Evolutionary conservation across 2,888 invertebrate genomes (phyloP).

Genomic region (Megalurothrips usitatus): DNA sequence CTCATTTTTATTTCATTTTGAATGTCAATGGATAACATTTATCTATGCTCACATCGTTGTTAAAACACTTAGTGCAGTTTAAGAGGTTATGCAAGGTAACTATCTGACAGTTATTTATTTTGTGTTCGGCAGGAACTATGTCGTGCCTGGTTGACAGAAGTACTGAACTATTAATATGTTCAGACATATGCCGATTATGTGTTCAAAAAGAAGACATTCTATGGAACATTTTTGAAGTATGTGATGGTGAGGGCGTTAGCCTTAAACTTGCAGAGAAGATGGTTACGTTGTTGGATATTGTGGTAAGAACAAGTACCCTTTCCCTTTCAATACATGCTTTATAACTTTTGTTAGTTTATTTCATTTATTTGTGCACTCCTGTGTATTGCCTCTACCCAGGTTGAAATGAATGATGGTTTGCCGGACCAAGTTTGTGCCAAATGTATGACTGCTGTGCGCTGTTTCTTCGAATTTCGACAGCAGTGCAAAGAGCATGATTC

Average conservation of each 20-base stretch:
- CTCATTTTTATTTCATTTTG: too few relatives aligned
- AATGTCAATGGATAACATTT: too few relatives aligned
- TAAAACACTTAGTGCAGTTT: too few relatives aligned
- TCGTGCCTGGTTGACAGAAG: too few relatives aligned
- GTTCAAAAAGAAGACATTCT: background rate
- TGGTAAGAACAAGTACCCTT: background rate
- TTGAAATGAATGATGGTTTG: background rate
- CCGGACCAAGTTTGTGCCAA: background rate
- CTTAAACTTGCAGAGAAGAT: background rate
- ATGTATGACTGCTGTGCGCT: conserved; percentile 3
- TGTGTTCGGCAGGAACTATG: too few relatives aligned
- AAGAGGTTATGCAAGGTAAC: too few relatives aligned
- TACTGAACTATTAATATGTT: too few relatives aligned
- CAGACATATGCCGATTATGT: background rate
- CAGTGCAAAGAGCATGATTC: background rate
- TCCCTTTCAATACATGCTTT: background rate
- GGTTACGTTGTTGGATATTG: background rate
- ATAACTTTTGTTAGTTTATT: background rate
- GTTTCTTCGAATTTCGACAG: background rate
- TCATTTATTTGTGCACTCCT: background rate
- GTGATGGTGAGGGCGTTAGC: background rate
- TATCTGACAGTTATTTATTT: too few relatives aligned
- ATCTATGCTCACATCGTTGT: too few relatives aligned
- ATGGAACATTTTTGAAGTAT: background rate
- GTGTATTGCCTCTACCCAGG: background rate